Base-by-base conservation (phyloP, 2,113 vertebrate genomes). In the Argyrosomus japonicus region DNA sequence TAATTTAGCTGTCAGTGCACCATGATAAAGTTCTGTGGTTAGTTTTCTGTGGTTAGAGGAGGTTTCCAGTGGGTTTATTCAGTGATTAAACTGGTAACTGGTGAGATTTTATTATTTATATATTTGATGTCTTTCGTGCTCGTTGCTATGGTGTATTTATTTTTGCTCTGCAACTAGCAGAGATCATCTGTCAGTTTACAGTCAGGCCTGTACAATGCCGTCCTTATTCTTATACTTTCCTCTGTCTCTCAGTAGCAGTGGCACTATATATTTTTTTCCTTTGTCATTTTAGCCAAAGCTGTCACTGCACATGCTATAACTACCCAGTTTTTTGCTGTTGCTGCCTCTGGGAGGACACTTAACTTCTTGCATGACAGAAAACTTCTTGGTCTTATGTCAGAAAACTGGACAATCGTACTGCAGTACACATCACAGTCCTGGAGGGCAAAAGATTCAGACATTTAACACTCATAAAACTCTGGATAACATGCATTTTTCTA, bases 271-370 rank as follows among this genome's bases (percentile, higher is more conserved):
- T 27, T 19, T 62, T 61, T 25, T 48, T 47, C 15, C n/a, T 18
- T 64, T 58, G 21, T 62, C 45, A 36, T 29, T 36, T 32, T 25
- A 68, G 67, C 36, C 43, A 13, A 3, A 17, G 68, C 27, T 81
- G 78, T 71, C 72, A 51, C 10, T 67, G 68, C 68, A 36, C 53
- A 71, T 9, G 19, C 57, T 61, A 10, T 45, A 61, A 79, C 18
- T n/a, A 18, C 50, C 13, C 21, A 48, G 6, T 23, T 53, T 43
- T 64, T 48, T 50, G 13, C 19, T 57, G 32, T 19, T 45, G 9
- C 14, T 68, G 40, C 27, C 50, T 51, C 32, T 29, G 6, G 51
- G 63, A 56, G 47, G 64, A 62, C 9, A 43, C 32, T 54, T 17
- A 25, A 32, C 60, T 36, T 47, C 32, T 13, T 50, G 25, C 60